phyloP scores from a whole-genome alignment of 2,888 invertebrate genomes.

The Empis stercorea region DNA sequence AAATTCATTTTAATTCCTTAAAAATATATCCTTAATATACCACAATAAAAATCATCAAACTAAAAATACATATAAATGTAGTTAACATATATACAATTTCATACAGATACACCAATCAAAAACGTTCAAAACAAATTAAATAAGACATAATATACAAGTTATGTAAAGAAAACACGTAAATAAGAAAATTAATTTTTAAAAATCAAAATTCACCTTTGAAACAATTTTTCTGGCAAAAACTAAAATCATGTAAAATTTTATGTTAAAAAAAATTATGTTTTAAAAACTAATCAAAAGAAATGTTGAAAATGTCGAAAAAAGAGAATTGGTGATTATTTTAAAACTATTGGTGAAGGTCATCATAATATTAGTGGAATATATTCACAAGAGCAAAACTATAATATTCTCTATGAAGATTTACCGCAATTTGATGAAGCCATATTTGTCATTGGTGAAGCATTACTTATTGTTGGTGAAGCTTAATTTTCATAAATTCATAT shows the following conservation, averaged over 20 bases:
- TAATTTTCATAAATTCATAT: background rate
- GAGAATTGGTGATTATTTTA: too few relatives aligned
- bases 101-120: constrained; percentile 29
- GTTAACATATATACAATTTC: constrained; percentile 8
- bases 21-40: constrained; percentile 3
- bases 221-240: constrained; percentile 12
- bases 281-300: too few relatives aligned
- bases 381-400: too few relatives aligned
- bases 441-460: background rate
- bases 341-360: too few relatives aligned
- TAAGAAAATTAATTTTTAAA: constrained; percentile 4
- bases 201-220: constrained; percentile 14
- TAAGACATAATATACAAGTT: constrained; percentile 3
- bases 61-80: constrained; percentile 3
- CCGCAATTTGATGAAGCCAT: too few relatives aligned
- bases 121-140: constrained; percentile 26
- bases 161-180: constrained; percentile 8
- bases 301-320: constrained; percentile 9
- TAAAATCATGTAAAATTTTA: too few relatives aligned
- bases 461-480: too few relatives aligned
- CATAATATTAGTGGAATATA: too few relatives aligned
- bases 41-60: constrained; percentile 12
- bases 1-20: constrained; percentile 1
- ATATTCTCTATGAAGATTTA: too few relatives aligned
- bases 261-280: too few relatives aligned